Evolutionary conservation across 2,113 vertebrate genomes (phyloP).

Genomic region (Xenotilapia caudafasciata): DNA sequence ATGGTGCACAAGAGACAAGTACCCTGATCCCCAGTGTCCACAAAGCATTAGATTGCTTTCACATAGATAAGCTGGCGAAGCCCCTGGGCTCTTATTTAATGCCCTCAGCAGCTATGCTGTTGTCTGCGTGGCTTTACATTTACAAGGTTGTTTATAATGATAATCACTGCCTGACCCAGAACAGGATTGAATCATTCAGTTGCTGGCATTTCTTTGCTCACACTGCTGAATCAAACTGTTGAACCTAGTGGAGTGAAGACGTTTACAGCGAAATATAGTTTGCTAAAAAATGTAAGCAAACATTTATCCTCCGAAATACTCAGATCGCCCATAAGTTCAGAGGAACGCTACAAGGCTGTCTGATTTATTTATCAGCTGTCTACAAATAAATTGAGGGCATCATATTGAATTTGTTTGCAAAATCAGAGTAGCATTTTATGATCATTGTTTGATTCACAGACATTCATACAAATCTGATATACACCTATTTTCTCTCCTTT

Average conservation of each 20-base stretch:
- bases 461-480: background rate
- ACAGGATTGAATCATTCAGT: background rate
- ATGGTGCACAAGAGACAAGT: slow-evolving; percentile 28
- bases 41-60: slow-evolving; percentile 23
- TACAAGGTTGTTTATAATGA: background rate
- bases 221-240: background rate
- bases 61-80: background rate
- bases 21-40: slow-evolving; percentile 22
- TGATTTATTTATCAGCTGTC: background rate
- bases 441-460: background rate
- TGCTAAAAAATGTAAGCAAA: background rate
- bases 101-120: background rate
- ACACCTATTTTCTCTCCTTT: background rate
- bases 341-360: background rate
- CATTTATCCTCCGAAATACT: background rate
- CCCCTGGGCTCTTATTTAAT: background rate
- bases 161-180: background rate
- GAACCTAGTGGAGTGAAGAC: background rate
- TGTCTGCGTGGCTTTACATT: background rate
- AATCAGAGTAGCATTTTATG: background rate
- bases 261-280: background rate
- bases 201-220: background rate
- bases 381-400: background rate
- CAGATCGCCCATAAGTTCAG: background rate
- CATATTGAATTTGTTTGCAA: background rate